Evolutionary conservation across 2,888 invertebrate species (phyloP).

Genomic region (Melinaea marsaeus): DNA sequence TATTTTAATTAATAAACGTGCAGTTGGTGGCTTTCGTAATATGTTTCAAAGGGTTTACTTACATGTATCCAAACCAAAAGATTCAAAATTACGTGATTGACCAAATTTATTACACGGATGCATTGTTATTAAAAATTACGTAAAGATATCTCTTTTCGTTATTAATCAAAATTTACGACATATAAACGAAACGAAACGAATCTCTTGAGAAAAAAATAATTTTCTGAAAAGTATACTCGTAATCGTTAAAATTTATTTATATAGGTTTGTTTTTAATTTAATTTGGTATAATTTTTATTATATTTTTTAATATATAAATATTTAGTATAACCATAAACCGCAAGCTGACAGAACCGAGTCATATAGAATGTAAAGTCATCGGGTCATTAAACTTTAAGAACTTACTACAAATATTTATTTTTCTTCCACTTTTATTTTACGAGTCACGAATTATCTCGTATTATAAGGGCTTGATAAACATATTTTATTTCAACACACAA

Average conservation of each 20-base stretch:
- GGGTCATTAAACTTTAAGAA: conserved; percentile 53
- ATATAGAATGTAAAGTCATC: conserved; percentile 19
- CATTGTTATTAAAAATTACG: conserved; percentile 32
- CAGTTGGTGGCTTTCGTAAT: too few species aligned
- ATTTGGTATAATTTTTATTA: background rate
- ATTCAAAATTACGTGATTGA: conserved; percentile 28
- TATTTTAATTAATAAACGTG: too few species aligned
- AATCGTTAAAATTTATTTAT: too few species aligned
- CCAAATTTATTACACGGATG: conserved; percentile 28
- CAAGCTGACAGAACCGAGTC: conserved; percentile 11
- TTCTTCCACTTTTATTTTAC: conserved; percentile 47
- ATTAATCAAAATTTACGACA: conserved; percentile 8
- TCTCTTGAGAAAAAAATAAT: too few species aligned
- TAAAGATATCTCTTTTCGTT: conserved; percentile 24
- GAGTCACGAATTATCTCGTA: background rate
- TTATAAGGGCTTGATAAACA: background rate
- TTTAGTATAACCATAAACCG: background rate
- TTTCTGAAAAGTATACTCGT: too few species aligned
- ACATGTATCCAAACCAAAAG: conserved; percentile 29
- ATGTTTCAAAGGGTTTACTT: too few species aligned
- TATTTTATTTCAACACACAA: too few species aligned
- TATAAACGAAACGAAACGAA: too few species aligned
- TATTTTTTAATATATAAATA: background rate
- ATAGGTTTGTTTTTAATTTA: background rate
- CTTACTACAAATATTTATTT: conserved; percentile 53